Evolutionary conservation across 2,888 invertebrate genomes (phyloP), one percentile per base, ranked within the genome.

Genomic region (Drosophila affinis): DNA sequence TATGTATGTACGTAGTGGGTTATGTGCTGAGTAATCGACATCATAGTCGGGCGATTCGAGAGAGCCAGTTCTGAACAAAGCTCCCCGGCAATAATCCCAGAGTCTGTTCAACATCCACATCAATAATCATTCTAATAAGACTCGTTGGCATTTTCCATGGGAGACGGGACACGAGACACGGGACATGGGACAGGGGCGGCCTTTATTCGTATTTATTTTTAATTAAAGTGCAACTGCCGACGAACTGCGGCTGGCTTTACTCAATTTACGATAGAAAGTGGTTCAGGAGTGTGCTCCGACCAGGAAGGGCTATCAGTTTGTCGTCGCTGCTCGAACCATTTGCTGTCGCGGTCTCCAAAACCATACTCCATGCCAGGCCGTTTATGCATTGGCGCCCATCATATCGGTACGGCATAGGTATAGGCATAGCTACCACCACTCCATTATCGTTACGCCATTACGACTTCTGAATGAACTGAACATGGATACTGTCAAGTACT

Each of bases 191-290:
- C 17, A 12, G 34, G 14, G 34, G 44, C 47, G 56, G 47, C 18
- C 51, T 61, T 60, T 53, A 58, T 61, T 46, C 45, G 17, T 54
- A 83, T 74, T 71, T 72, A 58, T 53, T 69, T 71, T 75, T 79
- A 87, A 85, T 85, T 88, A 70, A 85, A 78, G 76, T 76, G 78
- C 73, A 77, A 68, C 65, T 69, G 77, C 51, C 83, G 73, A 67
- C 78, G 48, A 81, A 54, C 53, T 80, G 82, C 89, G 89, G 85
- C 83, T 54, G 59, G 73, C 89, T 89, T 89, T 85, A 73, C 76
- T 87, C 85, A 85, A 85, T 85, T 85, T 75, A 76, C 63, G 57
- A 39, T 60, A 68, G 62, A 62, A 69, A 67, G 57, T 51, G 54
- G 53, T 49, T 34, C 63, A 45, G 44, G 52, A 52, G 46, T 53